Percentiles rank a stretch among this genome's conserved stretches.
phyloP scores from a whole-genome alignment of 2,888 invertebrate genomes.

The Shargacucullia verbasci region DNA sequence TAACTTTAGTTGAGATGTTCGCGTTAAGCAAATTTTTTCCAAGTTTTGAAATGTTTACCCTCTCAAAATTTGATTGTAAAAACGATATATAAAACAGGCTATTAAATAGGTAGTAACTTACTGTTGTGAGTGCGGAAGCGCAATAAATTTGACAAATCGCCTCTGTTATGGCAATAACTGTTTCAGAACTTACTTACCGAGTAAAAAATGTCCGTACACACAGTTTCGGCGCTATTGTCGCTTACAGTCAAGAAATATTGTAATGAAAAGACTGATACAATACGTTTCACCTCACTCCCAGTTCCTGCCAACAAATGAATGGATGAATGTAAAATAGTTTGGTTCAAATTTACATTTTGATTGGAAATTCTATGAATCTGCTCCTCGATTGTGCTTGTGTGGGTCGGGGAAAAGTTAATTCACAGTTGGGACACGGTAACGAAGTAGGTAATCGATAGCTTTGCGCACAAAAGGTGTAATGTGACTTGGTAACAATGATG shows the following conservation, averaged over 20 bases:
- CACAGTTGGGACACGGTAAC: slow-evolving; percentile 63
- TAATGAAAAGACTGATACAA: slow-evolving; percentile 46
- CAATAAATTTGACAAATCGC: slow-evolving; percentile 72
- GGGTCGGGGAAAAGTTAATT: slow-evolving; percentile 66
- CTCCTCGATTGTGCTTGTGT: slow-evolving; percentile 61
- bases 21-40: neutral
- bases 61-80: slow-evolving; percentile 52
- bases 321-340: slow-evolving; percentile 70
- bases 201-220: slow-evolving; percentile 57
- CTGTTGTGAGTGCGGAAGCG: slow-evolving; percentile 59
- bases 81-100: slow-evolving; percentile 58
- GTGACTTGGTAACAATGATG: slow-evolving; percentile 40
- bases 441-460: slow-evolving; percentile 45
- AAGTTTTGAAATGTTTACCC: slow-evolving; percentile 1
- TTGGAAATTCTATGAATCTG: slow-evolving; percentile 74
- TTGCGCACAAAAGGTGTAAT: slow-evolving; percentile 48
- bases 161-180: slow-evolving; percentile 70
- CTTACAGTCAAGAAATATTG: slow-evolving; percentile 37
- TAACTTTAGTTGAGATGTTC: neutral
- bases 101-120: slow-evolving; percentile 67
- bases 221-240: slow-evolving; percentile 40
- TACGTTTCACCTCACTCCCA: slow-evolving; percentile 46
- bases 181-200: slow-evolving; percentile 64
- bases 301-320: slow-evolving; percentile 48
- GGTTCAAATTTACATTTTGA: slow-evolving; percentile 81